phyloP scores from a whole-genome alignment of 2,797 vertebrate genomes.

The Pseudochirops corinnae region DNA sequence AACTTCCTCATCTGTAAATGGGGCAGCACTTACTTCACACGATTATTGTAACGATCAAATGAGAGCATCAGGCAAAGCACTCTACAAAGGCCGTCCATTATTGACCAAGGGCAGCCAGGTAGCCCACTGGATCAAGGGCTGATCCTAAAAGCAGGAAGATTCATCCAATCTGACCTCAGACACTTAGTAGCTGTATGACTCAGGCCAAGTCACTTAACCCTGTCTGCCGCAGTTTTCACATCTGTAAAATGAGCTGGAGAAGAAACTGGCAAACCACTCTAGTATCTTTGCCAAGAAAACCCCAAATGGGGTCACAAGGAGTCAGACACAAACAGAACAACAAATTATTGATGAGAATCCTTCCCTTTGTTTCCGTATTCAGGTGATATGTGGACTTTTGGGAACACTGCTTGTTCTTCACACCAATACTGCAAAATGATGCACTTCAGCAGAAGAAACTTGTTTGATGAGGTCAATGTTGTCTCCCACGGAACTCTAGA shows the following conservation, averaged over 20 bases:
- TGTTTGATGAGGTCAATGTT: background rate
- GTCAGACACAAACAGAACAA: background rate
- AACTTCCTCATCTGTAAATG: background rate
- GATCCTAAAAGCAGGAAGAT: background rate
- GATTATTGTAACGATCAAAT: background rate
- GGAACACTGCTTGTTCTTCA: background rate
- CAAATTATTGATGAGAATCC: background rate
- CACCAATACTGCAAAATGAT: background rate
- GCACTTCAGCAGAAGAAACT: constrained; percentile 7
- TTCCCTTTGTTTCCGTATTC: background rate
- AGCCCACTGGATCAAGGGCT: background rate
- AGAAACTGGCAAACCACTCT: background rate
- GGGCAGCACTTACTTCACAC: background rate
- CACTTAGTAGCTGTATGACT: background rate
- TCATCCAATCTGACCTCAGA: background rate
- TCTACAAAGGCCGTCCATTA: background rate
- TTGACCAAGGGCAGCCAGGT: background rate
- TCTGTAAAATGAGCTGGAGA: background rate
- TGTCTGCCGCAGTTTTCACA: background rate
- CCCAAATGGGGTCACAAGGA: background rate
- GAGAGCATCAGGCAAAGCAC: background rate
- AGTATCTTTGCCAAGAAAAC: background rate
- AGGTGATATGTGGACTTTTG: background rate
- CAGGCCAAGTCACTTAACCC: background rate
- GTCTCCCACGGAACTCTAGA: background rate